Conservation (phyloP, 2,113 vertebrate genomes). For the Leuciscus idus region DNA sequence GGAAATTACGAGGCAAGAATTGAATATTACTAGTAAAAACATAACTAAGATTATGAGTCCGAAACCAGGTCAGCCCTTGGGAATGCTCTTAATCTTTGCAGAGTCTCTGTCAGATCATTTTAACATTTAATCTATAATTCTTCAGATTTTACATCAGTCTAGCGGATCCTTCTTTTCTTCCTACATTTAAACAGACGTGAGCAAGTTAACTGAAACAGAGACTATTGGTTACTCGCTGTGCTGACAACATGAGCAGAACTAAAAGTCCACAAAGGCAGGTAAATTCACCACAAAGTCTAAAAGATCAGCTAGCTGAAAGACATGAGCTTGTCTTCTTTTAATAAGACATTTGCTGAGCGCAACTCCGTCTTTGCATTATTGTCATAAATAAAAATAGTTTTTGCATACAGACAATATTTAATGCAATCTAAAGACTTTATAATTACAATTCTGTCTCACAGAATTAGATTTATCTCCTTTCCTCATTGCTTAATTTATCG, state of each 20-base stretch:
- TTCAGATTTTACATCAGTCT: neutral
- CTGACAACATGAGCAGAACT: neutral
- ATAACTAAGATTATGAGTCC: neutral
- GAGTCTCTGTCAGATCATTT: neutral
- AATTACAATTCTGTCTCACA: constrained; percentile 15
- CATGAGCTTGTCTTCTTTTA: neutral
- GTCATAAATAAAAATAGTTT: neutral
- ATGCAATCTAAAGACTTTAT: neutral
- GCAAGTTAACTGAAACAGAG: neutral
- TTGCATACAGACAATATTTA: neutral
- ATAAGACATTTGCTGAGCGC: neutral
- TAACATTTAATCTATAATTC: neutral
- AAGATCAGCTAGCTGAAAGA: neutral
- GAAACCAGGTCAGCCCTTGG: neutral
- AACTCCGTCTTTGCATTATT: neutral
- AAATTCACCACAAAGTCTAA: neutral
- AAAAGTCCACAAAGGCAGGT: neutral
- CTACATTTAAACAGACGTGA: neutral
- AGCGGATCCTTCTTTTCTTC: neutral
- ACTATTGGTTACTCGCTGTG: neutral
- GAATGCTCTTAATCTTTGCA: neutral
- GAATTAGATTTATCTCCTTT: neutral
- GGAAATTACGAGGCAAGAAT: neutral
- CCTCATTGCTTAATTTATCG: neutral
- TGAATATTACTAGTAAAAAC: neutral